Percentiles rank a stretch among this genome's conserved stretches.
Conservation (phyloP, 2,113 vertebrate species). For the Mobula hypostoma region DNA sequence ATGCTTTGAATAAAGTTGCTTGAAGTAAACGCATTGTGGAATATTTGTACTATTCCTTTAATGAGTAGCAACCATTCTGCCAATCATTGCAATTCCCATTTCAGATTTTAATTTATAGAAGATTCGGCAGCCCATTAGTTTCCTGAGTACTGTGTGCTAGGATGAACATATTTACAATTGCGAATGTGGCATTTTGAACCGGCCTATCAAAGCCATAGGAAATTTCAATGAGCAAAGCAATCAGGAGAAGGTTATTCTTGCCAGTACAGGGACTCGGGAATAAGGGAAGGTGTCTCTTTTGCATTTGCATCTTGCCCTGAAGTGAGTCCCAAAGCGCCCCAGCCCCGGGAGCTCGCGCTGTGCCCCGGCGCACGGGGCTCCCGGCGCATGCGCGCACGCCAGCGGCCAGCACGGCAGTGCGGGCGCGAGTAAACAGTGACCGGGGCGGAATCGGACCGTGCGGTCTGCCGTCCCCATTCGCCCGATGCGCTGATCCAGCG, state of each 20-base stretch:
- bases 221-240: not conserved
- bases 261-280: not conserved
- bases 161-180: not conserved
- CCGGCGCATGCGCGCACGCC: slow-evolving; percentile 15
- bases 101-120: not conserved
- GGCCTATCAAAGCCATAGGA: not conserved
- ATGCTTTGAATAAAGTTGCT: not conserved
- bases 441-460: not conserved
- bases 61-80: not conserved
- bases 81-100: not conserved
- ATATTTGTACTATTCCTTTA: not conserved
- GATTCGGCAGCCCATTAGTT: not conserved
- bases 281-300: not conserved
- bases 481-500: not conserved
- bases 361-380: too few relatives aligned
- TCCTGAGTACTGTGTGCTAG: not conserved
- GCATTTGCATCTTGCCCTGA: not conserved
- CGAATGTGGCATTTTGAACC: too few relatives aligned
- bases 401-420: not conserved
- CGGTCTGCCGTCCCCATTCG: not conserved
- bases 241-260: not conserved
- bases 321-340: not conserved
- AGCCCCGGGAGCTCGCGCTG: too few relatives aligned
- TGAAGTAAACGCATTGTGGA: not conserved
- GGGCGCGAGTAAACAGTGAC: not conserved